phyloP scores from a whole-genome alignment of 2,888 invertebrate genomes.

The Ectemnius lituratus region DNA sequence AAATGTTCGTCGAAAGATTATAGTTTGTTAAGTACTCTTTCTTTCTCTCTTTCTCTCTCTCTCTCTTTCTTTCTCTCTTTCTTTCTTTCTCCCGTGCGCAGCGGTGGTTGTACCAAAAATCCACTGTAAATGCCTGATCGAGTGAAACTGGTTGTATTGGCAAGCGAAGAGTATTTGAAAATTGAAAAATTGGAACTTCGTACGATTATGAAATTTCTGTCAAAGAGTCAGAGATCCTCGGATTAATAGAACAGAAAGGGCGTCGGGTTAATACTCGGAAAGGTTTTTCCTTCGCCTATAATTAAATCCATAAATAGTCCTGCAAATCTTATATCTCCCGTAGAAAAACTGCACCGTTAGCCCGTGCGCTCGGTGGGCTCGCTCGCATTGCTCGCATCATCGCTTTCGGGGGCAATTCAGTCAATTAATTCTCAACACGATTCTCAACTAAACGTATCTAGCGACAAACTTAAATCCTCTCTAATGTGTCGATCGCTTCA shows the following conservation, averaged over 20 bases:
- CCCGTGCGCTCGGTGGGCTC: too few relatives aligned
- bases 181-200: too few relatives aligned
- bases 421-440: conserved; percentile 42
- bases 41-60: neutral
- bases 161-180: neutral
- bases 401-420: conserved; percentile 19
- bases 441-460: conserved; percentile 52
- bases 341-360: conserved; percentile 38
- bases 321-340: conserved; percentile 19
- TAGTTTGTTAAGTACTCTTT: conserved; percentile 5
- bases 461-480: conserved; percentile 66
- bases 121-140: conserved; percentile 1
- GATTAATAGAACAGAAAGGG: neutral
- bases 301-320: conserved; percentile 27
- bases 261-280: conserved; percentile 9
- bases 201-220: too few relatives aligned
- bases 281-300: conserved; percentile 8
- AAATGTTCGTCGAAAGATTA: conserved; percentile 2
- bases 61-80: too few relatives aligned
- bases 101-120: neutral
- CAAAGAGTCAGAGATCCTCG: neutral
- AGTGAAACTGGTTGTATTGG: neutral
- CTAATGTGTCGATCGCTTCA: conserved; percentile 71
- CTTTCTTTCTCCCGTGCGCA: too few relatives aligned
- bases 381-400: too few relatives aligned